Conservation (phyloP, 2,888 invertebrate genomes). For the Macaria liturata region DNA sequence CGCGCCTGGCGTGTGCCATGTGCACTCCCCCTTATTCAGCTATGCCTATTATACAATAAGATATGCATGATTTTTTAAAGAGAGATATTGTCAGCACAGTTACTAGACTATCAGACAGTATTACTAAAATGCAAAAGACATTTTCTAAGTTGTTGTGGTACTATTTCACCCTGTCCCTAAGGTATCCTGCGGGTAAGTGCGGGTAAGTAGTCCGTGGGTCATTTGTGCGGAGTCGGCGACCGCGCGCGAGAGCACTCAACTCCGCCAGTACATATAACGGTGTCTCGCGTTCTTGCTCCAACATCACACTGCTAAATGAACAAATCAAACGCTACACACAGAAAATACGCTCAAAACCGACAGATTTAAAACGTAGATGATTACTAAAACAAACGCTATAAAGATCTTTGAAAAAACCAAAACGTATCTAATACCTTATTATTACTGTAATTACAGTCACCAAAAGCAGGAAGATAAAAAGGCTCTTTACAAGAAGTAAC, state of each 20-base stretch:
- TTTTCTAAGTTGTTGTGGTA: no score
- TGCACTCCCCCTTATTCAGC: conserved; percentile 18
- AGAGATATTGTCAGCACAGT: no score
- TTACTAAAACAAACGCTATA: no score
- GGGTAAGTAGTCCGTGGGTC: conserved; percentile 44
- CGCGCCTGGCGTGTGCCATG: conserved; percentile 52
- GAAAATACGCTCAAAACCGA: no score
- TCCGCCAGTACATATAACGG: conserved; percentile 74
- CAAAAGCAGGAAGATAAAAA: conserved; percentile 7
- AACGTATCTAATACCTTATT: no score
- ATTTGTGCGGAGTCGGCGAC: conserved; percentile 73
- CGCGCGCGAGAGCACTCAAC: conserved; percentile 77
- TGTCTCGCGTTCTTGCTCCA: conserved; percentile 58
- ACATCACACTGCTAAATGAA: conserved; percentile 44
- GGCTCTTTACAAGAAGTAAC: conserved; percentile 17
- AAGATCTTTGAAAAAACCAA: no score
- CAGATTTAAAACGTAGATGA: neutral
- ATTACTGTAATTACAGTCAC: conserved; percentile 1
- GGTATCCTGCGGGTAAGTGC: conserved; percentile 2
- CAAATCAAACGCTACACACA: conserved; percentile 20
- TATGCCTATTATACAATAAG: neutral
- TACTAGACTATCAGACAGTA: neutral
- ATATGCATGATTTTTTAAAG: no score
- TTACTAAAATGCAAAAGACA: neutral
- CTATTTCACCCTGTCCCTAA: neutral